These are phyloP conservation scores for Anguilla pacifica DNA, from an alignment of 2,797 vertebrate species.

Conservation along the genomic window DNA sequence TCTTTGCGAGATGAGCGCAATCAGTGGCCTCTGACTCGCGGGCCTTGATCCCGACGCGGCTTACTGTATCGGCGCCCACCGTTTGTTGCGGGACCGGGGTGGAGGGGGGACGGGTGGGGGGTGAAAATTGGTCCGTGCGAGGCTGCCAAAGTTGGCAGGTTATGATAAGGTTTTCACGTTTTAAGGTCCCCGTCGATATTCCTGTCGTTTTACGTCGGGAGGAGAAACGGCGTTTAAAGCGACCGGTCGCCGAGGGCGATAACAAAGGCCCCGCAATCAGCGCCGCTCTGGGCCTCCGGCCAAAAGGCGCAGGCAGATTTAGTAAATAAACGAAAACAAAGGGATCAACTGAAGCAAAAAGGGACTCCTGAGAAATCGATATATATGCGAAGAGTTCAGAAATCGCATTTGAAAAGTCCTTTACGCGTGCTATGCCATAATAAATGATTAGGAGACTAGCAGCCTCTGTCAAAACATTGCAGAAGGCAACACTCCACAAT, in stretches of 20 bases:
- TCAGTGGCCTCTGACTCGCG: conserved; percentile 80
- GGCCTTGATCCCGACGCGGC: conserved; percentile 75
- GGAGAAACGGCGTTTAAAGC: conserved; percentile 11
- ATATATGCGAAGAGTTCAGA: conserved; percentile 14
- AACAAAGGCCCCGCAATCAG: conserved; percentile 36
- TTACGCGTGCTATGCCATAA: background rate
- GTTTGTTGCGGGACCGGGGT: background rate
- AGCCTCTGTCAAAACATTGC: conserved; percentile 52
- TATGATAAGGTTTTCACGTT: conserved; percentile 39
- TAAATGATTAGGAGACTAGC: conserved; percentile 47
- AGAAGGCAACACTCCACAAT: conserved; percentile 32
- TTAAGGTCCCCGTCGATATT: conserved; percentile 40
- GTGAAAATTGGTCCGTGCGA: background rate
- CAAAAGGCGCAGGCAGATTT: conserved; percentile 36
- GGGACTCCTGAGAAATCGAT: conserved; percentile 41
- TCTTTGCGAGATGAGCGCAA: conserved; percentile 74
- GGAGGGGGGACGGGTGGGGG: background rate
- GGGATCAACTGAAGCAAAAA: background rate
- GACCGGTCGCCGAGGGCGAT: conserved; percentile 6
- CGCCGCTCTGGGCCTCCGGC: conserved; percentile 36
- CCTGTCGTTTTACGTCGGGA: conserved; percentile 37
- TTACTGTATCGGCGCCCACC: conserved; percentile 58
- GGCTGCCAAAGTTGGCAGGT: conserved; percentile 34
- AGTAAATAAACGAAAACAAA: conserved; percentile 46
- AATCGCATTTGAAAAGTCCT: background rate